Conservation (phyloP, 2,888 invertebrate species). For the Cloeon dipterum region DNA sequence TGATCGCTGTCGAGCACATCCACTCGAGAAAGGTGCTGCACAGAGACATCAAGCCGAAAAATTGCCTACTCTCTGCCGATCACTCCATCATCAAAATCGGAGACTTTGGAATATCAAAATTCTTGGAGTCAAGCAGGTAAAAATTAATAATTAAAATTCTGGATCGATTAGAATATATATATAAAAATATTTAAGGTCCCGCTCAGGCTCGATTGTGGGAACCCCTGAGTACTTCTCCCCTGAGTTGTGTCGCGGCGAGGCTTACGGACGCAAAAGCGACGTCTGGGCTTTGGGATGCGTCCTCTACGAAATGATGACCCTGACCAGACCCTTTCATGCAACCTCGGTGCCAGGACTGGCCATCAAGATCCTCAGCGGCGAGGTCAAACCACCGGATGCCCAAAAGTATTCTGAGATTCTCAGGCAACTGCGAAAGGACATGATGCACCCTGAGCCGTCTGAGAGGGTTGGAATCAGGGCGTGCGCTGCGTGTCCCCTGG, state of each 20-base stretch:
- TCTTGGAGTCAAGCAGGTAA: slow-evolving; percentile 18
- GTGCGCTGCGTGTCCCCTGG: too few species aligned
- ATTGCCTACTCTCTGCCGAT: slow-evolving; percentile 51
- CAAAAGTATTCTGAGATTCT: not conserved
- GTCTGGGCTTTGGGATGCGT: slow-evolving; percentile 74
- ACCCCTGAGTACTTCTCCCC: slow-evolving; percentile 70
- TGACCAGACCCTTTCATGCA: slow-evolving; percentile 47
- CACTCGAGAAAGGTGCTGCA: slow-evolving; percentile 58
- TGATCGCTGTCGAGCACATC: slow-evolving; percentile 56
- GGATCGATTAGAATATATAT: too few species aligned
- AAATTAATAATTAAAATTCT: too few species aligned
- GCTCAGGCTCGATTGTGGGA: slow-evolving; percentile 42
- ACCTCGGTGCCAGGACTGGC: slow-evolving; percentile 13
- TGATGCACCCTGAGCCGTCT: too few species aligned
- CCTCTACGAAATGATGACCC: slow-evolving; percentile 55
- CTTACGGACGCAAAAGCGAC: slow-evolving; percentile 58
- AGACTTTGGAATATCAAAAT: slow-evolving; percentile 68
- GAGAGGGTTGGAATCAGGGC: too few species aligned
- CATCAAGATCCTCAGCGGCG: not conserved
- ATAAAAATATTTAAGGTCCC: too few species aligned
- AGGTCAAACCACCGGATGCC: not conserved
- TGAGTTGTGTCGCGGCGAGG: slow-evolving; percentile 53
- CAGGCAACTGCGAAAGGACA: too few species aligned
- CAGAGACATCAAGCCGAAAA: slow-evolving; percentile 65
- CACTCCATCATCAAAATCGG: slow-evolving; percentile 53